Evolutionary conservation across 2,113 vertebrate genomes (phyloP).

Genomic region (Cinclus mexicanus): DNA sequence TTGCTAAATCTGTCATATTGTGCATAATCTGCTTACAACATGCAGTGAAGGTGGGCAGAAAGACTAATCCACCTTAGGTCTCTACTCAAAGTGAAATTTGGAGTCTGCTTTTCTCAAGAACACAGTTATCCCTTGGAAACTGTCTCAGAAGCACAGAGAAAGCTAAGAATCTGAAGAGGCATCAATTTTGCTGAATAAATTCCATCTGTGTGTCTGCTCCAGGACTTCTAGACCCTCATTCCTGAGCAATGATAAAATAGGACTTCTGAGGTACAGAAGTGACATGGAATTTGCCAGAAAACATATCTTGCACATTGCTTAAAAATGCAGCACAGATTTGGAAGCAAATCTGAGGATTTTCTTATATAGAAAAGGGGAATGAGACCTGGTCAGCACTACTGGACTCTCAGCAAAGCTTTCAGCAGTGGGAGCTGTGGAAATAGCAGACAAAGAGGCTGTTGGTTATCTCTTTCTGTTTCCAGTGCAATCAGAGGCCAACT

Average conservation of each 20-base stretch:
- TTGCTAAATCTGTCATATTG: conserved; percentile 38
- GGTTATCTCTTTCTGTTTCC: neutral
- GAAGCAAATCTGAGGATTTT: neutral
- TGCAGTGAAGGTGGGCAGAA: neutral
- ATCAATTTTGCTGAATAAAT: neutral
- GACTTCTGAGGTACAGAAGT: neutral
- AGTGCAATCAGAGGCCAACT: neutral
- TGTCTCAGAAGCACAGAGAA: neutral
- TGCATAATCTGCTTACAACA: conserved; percentile 23
- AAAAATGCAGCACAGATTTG: neutral
- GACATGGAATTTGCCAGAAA: neutral
- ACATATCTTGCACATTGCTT: neutral
- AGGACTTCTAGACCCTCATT: neutral
- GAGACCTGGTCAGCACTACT: neutral
- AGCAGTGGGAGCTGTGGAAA: neutral
- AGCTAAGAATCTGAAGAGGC: neutral
- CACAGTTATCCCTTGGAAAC: neutral
- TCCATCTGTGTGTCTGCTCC: neutral
- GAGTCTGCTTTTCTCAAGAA: neutral
- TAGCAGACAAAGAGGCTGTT: neutral
- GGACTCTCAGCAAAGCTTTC: neutral
- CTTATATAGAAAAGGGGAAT: neutral
- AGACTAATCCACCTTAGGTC: conserved; percentile 9
- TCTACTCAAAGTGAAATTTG: conserved; percentile 16
- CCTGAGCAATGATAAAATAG: neutral